Conservation (phyloP, 35 echinoderm and acorn worm genomes). For the Ophioderma brevispina region DNA sequence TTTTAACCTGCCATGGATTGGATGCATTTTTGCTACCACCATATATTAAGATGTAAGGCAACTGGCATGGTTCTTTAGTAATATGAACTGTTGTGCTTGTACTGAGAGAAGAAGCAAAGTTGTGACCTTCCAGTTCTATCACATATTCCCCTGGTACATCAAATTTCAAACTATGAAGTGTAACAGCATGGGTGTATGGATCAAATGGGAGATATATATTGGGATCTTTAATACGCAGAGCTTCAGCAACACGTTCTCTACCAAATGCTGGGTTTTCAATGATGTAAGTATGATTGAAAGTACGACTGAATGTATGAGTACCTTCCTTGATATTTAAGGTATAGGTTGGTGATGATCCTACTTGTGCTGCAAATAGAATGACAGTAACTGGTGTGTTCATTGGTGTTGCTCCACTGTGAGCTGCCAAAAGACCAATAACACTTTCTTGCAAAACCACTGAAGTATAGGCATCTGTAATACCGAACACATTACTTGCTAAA, state of each 20-base stretch:
- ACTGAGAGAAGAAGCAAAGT: constrained; percentile 47
- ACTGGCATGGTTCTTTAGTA: constrained; percentile 56
- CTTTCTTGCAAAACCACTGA: constrained; percentile 51
- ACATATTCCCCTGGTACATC: constrained; percentile 18
- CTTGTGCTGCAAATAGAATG: constrained; percentile 70
- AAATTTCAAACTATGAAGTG: constrained; percentile 40
- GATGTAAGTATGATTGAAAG: background rate
- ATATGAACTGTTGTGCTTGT: constrained; percentile 21
- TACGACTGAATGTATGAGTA: background rate
- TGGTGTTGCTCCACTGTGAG: constrained; percentile 53
- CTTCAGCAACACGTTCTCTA: constrained; percentile 11
- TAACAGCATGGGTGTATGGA: constrained; percentile 39
- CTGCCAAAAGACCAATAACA: constrained; percentile 67
- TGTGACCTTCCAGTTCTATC: constrained; percentile 45
- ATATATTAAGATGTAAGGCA: constrained; percentile 47
- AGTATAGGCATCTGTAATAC: background rate
- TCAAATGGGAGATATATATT: constrained; percentile 71
- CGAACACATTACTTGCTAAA: constrained; percentile 59
- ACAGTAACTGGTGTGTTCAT: constrained; percentile 21
- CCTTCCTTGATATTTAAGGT: background rate
- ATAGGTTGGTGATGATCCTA: constrained; percentile 52
- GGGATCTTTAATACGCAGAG: constrained; percentile 38
- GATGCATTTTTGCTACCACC: constrained; percentile 65
- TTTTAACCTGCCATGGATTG: constrained; percentile 39
- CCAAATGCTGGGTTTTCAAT: constrained; percentile 10